phyloP scores from a whole-genome alignment of 2,888 invertebrate species.

The Pharmacophagus antenor region DNA sequence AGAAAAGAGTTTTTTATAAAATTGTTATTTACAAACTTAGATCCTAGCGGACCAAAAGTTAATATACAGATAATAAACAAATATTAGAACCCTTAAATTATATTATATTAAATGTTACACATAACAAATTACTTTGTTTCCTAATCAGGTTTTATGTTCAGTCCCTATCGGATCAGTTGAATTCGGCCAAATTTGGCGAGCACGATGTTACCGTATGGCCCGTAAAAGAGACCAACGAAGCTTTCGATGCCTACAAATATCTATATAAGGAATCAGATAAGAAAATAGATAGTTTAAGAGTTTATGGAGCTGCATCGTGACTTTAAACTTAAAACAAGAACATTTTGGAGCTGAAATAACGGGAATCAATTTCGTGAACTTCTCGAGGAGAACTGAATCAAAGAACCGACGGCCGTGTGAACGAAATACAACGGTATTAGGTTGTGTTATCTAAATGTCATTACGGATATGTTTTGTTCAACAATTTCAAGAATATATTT shows the following conservation, averaged over 20 bases:
- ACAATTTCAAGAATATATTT: too few species aligned
- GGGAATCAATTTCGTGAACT: constrained; percentile 40
- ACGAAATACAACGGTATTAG: constrained; percentile 64
- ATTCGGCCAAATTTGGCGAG: constrained; percentile 20
- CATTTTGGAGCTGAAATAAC: constrained; percentile 73
- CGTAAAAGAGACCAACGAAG: constrained; percentile 11
- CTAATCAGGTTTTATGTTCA: not conserved
- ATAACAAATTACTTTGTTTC: not conserved
- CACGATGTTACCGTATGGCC: constrained; percentile 13
- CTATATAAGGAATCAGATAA: constrained; percentile 20
- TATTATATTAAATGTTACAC: too few species aligned
- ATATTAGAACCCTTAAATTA: too few species aligned
- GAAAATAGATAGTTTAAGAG: constrained; percentile 23
- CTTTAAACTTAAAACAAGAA: constrained; percentile 67
- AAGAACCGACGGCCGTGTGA: constrained; percentile 60
- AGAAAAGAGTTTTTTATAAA: too few species aligned
- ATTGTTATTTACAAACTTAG: too few species aligned
- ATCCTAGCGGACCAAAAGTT: too few species aligned
- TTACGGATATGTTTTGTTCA: constrained; percentile 18
- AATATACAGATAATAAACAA: too few species aligned
- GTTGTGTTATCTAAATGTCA: constrained; percentile 58
- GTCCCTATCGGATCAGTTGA: not conserved
- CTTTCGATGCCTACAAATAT: constrained; percentile 18
- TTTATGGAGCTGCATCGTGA: constrained; percentile 62
- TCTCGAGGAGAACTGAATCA: constrained; percentile 39